Base-by-base conservation (phyloP, 2,113 vertebrate genomes). In the Gallinago undulata region DNA sequence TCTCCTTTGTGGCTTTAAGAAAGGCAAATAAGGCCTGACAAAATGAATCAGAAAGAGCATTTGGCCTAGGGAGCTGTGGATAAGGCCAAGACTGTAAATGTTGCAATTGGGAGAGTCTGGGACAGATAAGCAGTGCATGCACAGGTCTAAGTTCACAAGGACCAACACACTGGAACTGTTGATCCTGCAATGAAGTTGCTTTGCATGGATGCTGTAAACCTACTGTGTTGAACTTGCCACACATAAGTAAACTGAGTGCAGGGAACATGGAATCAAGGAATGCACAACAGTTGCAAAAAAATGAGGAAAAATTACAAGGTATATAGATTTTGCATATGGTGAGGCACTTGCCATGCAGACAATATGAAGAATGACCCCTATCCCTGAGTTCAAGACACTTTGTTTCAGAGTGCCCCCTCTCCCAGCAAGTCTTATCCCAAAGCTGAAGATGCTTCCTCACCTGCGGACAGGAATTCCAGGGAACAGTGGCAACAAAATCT, bases 401-500 rank as follows among this genome's bases (percentile, higher is more conserved):
- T 19, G 24, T 31, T 64, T 69, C 53, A 92, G 8, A 60, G 23
- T 25, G 35, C 2, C 7, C 16, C 7, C 3, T 60, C 55, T 77
- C n/a, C 33, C 45, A 69, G 24, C 25, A 57, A 82, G 63, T 73
- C n/a, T 74, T 48, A 56, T 28, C 43, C 57, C 35, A 53, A 84
- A 87, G 60, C 9, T 75, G 68, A 81, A 89, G 55, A 63, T 11
- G 2, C 15, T 39, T 74, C 30, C 16, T 78, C 9, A 15, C 59
- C 7, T 0, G 1, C 1, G 2, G 56, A 39, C 0, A 45, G 23
- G 64, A 88, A 66, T 33, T 19, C n/a, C 35, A 70, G 7, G 30
- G 11, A 11, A 67, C 17, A 70, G 13, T 2, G 11, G 39, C 33
- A 88, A 66, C 33, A 91, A 73, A 80, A 59, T 47, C 27, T 25